Base-by-base conservation (phyloP, 2,888 invertebrate species). In the Pterostichus niger region DNA sequence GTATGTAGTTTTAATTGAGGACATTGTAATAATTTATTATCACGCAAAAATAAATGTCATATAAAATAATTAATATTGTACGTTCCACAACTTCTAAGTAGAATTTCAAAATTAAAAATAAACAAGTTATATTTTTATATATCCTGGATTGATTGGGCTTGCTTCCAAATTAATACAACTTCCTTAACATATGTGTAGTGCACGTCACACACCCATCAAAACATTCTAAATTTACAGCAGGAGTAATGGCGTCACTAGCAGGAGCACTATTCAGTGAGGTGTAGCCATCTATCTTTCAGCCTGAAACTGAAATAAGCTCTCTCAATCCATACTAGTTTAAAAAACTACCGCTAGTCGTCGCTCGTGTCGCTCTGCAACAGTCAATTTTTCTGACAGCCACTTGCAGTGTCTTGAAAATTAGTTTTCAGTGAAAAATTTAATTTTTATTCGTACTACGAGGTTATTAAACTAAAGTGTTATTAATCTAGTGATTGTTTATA, bases 401-500 rank as follows among this genome's bases (percentile, higher is more conserved):
- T 59, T 59, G 17, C 31, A 4, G 59, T 40, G 40, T 40, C 59
- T 59, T 17, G 24, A 59, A 59, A 59, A 59, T 31, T 59, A 24
- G 59, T 59, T 59, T 24, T 59, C 17, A 31, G 11, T 24, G 24
- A 10, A 1, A 24, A 59, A 59, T 24, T 59, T 59, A 59, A 59
- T 11, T 17, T 59, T 17, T 59, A 59, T 11, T 59, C 24, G 17
- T 59, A 11, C 11, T 40, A 9, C 7, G 40, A 5, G 40, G 40
- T 3, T 40, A 9, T 9, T 40, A 5, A 40, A 7, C 40, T 7
- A 61, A 17, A 24, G 49, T 75, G 75, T 9, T 15, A 61, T 10
- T 75, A 49, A 2, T 31, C 24, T n/a, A 52, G 75, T 49, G 49
- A 52, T 46, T 75, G 46, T 61, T 24, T 49, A 33, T 75, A n/a